These are phyloP conservation scores for Heliconius sara DNA, from an alignment of 2,888 invertebrate species.

Conservation along the genomic window DNA sequence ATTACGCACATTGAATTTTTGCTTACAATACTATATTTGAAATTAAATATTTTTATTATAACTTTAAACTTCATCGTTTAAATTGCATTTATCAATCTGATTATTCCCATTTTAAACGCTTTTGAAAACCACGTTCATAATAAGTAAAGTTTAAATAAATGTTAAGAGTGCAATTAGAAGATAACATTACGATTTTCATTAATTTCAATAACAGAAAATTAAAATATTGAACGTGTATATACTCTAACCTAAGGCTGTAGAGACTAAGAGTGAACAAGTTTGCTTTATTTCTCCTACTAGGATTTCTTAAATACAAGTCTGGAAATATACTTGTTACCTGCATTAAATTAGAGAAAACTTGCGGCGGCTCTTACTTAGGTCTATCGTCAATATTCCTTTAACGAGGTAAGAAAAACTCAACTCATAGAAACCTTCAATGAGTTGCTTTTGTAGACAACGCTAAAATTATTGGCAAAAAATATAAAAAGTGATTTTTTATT, in stretches of 20 bases:
- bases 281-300: neutral
- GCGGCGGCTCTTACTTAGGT: neutral
- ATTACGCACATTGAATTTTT: neutral
- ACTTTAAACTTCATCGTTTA: neutral
- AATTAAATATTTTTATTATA: neutral
- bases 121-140: neutral
- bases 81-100: neutral
- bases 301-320: neutral
- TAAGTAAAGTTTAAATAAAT: neutral
- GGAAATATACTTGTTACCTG: slow-evolving; percentile 13
- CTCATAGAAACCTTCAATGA: too few relatives aligned
- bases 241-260: neutral
- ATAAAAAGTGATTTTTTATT: too few relatives aligned
- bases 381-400: neutral
- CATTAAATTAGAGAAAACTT: slow-evolving; percentile 16
- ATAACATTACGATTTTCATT: neutral
- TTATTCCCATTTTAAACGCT: neutral
- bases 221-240: neutral
- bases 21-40: neutral
- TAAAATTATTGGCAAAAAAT: too few relatives aligned
- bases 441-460: too few relatives aligned
- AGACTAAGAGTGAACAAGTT: neutral
- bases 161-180: neutral
- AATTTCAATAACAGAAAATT: neutral
- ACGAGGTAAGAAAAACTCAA: neutral